Conservation (phyloP, 2,113 vertebrate species). For the Martes martes region DNA sequence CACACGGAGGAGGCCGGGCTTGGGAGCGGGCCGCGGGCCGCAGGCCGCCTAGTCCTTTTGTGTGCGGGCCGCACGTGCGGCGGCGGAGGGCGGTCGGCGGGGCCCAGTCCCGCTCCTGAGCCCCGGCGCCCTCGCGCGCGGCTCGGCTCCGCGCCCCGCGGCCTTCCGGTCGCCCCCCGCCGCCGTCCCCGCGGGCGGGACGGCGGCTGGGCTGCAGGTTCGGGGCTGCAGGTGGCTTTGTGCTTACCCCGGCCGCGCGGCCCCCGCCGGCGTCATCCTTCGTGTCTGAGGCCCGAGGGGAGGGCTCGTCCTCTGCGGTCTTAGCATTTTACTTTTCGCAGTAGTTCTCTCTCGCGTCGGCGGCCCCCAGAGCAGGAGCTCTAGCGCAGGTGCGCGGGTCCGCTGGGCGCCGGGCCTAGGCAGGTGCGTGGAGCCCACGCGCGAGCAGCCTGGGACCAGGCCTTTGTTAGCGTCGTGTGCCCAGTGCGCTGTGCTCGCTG, state of each 20-base stretch:
- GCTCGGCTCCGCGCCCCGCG: neutral
- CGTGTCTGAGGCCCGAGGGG: neutral
- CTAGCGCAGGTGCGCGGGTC: fast-evolving
- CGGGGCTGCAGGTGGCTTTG: neutral
- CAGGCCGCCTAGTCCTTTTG: neutral
- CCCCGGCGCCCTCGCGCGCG: neutral
- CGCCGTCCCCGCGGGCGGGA: fast-evolving
- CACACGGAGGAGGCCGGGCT: neutral
- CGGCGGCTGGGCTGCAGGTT: neutral
- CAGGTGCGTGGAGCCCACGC: neutral
- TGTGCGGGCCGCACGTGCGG: neutral
- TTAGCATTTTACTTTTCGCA: fast-evolving
- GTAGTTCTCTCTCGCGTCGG: fast-evolving
- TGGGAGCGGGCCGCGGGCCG: neutral
- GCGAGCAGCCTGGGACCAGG: fast-evolving
- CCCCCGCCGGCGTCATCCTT: fast-evolving
- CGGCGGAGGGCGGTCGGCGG: neutral
- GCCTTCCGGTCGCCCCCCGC: too few species aligned
- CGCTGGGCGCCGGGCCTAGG: neutral
- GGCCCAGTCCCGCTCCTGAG: neutral
- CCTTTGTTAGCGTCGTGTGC: too few species aligned
- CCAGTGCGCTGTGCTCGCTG: neutral
- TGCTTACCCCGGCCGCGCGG: fast-evolving
- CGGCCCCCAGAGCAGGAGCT: fast-evolving
- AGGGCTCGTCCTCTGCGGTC: fast-evolving